phyloP scores from a whole-genome alignment of 2,797 vertebrate genomes.

The Taeniopygia guttata region DNA sequence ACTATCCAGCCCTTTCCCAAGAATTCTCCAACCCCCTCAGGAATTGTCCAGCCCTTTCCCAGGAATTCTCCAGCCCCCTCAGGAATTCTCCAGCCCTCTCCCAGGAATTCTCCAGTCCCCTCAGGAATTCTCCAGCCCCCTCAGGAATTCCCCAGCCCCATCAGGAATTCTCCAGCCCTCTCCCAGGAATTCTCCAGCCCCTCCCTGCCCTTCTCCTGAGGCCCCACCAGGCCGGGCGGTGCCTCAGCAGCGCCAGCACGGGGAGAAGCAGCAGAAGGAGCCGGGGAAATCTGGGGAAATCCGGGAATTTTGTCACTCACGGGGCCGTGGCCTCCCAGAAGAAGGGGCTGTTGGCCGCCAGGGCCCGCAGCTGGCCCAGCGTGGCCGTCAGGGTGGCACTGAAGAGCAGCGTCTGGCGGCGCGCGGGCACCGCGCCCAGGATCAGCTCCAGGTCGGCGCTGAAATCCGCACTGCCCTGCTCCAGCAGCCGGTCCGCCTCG shows the following conservation, averaged over 20 bases:
- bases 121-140: no score
- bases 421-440: slow-evolving; percentile 76
- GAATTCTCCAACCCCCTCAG: neutral
- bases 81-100: no score
- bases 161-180: no score
- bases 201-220: neutral
- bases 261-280: no score
- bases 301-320: neutral
- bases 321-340: slow-evolving; percentile 90
- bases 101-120: no score
- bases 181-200: neutral
- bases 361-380: slow-evolving; percentile 81
- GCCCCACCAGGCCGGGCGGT: neutral
- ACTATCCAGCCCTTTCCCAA: no score
- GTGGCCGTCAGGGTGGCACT: slow-evolving; percentile 93
- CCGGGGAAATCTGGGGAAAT: neutral
- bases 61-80: no score
- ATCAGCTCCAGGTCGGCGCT: slow-evolving; percentile 90
- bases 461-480: slow-evolving; percentile 93
- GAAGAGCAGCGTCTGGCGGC: slow-evolving; percentile 91
- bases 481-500: slow-evolving; percentile 91
- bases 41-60: neutral
- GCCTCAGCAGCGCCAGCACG: neutral
- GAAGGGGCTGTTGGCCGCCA: slow-evolving; percentile 91
- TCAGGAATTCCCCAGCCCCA: no score